Base-by-base conservation (phyloP, 2,888 invertebrate species). In the Tiliacea aurago region DNA sequence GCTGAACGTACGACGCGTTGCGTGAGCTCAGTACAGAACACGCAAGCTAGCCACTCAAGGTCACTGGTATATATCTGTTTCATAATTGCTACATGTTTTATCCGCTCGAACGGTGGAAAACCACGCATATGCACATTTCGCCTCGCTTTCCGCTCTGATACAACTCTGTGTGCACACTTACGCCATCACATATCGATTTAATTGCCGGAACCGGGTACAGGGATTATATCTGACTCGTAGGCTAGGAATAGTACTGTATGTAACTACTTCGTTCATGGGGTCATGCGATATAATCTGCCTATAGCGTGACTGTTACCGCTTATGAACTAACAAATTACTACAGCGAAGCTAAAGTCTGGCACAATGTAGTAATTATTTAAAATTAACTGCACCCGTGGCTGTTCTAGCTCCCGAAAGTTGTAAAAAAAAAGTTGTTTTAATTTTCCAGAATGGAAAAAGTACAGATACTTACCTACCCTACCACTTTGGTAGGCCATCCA, bases 111-210 rank as follows among this genome's bases (percentile, higher is more conserved):
- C 33, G 6, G n/a, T 59, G 11, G 28, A 23, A 47, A 41, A 41
- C 20, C 11, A 18, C 11, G 10, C 33, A 33, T 37, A 23, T 4
- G 20, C 20, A 15, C 11, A 28, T 37, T 20, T 18, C 20, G 43
- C 43, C 28, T 23, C 64, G 53, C 62, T 72, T 15, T 4, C 55
- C 74, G 74, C 56, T 69, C 61, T 18, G 47, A 75, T 56, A 53
- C 51, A 28, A 13, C 13, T 37, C 45, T 37, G 51, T 23, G 69
- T 20, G 45, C 53, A 63, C 4, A 13, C 65, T 53, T 62, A 63
- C 23, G 56, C 56, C 53, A 49, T 62, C 53, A 70, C 65, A 49
- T 70, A 75, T 75, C 65, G 75, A 75, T 79, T 80, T 66, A 58
- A 66, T 11, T 53, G 56, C 62, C 28, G 15, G 41, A 59, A 59